Evolutionary conservation across 2,113 vertebrate species (phyloP).

Genomic region (Seriola aureovittata): DNA sequence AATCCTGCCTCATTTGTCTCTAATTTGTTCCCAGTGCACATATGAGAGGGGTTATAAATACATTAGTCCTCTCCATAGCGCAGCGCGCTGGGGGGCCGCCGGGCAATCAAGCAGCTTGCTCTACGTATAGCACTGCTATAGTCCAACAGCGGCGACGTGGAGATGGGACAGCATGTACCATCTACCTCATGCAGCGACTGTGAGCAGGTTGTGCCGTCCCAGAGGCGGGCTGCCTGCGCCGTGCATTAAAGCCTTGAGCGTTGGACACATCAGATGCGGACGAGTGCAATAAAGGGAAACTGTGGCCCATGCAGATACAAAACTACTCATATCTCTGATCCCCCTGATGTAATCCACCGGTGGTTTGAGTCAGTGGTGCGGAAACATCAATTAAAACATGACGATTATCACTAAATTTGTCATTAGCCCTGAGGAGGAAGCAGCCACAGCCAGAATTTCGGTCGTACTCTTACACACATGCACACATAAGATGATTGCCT

Average conservation of each 20-base stretch:
- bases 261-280: conserved; percentile 44
- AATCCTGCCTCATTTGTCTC: conserved; percentile 74
- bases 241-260: conserved; percentile 56
- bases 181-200: conserved; percentile 53
- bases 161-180: conserved; percentile 52
- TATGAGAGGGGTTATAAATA: conserved; percentile 80
- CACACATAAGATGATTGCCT: conserved; percentile 56
- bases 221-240: conserved; percentile 36
- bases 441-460: conserved; percentile 49
- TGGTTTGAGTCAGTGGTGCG: conserved; percentile 71
- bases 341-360: conserved; percentile 69
- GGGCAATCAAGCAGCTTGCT: conserved; percentile 64
- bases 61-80: conserved; percentile 64
- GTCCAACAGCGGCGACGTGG: conserved; percentile 26
- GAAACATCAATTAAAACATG: conserved; percentile 84
- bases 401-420: conserved; percentile 80
- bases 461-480: conserved; percentile 33
- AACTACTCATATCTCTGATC: conserved; percentile 61
- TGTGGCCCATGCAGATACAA: conserved; percentile 37
- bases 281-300: conserved; percentile 31
- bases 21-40: conserved; percentile 77
- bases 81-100: conserved; percentile 48
- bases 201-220: conserved; percentile 57
- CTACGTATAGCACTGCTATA: conserved; percentile 34
- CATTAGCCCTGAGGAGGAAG: conserved; percentile 73